Conservation (phyloP, 2,797 vertebrate species). For the Mormyrops attenuatus region DNA sequence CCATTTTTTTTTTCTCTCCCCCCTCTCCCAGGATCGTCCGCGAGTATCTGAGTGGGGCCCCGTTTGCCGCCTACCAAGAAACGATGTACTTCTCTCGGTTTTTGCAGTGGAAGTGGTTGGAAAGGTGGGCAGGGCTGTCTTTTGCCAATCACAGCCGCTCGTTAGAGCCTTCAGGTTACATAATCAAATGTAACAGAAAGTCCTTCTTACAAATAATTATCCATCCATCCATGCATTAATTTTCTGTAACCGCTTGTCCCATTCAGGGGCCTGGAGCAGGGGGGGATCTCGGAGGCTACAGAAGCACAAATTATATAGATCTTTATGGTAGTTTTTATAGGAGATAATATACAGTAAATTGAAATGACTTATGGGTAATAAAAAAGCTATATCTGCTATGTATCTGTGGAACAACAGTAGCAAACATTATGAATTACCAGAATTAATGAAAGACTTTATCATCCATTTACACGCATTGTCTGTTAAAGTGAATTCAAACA, state of each 20-base stretch:
- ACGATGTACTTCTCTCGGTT: slow-evolving; percentile 85
- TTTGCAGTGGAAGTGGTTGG: slow-evolving; percentile 94
- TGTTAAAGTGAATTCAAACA: neutral
- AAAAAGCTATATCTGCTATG: neutral
- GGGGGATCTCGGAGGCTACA: neutral
- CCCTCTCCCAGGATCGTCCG: slow-evolving; percentile 71
- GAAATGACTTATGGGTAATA: neutral
- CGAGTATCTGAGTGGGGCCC: slow-evolving; percentile 78
- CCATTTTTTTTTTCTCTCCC: neutral
- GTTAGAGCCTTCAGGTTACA: neutral
- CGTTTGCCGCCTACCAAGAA: slow-evolving; percentile 83
- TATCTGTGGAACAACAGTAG: neutral
- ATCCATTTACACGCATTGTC: neutral
- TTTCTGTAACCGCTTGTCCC: neutral
- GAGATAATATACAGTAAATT: neutral
- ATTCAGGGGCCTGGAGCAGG: neutral
- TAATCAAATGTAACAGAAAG: neutral
- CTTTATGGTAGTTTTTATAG: neutral
- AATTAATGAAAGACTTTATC: neutral
- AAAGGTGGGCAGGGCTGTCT: slow-evolving; percentile 68
- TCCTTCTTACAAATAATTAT: neutral
- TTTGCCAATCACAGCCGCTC: neutral
- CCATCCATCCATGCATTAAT: neutral
- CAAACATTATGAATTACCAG: neutral
- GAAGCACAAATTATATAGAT: neutral